Base-by-base conservation (phyloP, 2,113 vertebrate genomes). In the Lontra canadensis region DNA sequence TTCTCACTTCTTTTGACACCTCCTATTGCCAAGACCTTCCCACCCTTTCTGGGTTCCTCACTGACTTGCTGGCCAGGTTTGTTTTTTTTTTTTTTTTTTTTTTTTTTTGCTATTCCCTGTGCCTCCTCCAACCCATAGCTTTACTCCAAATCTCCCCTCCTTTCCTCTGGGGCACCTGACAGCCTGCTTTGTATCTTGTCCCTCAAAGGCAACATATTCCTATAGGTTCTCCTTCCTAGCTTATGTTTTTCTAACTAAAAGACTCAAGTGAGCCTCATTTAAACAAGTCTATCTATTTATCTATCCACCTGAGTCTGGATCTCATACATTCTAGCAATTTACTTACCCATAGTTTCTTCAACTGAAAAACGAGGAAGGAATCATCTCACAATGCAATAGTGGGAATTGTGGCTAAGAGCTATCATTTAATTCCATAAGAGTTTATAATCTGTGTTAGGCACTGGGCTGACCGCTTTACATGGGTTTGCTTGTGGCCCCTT, bases 311-410 rank as follows among this genome's bases (percentile, higher is more conserved):
- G 6, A 34, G 31, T 34, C 63, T 91, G 29, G 69, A 17, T 74
- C 39, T 96, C 63, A 74, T 23, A 92, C 14, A 80, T 80, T 44
- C 39, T 79, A 90, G 63, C 21, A 96, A 91, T 25, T 90, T 76
- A 88, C 57, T 71, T 82, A 31, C 5, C 10, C 26, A 87, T 14
- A 63, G 23, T 89, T 91, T 88, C 59, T 74, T 61, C 79, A 88
- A 52, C 57, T 69, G 34, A 81, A 74, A 88, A 95, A 86, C 69
- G 34, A 79, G 15, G 23, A 88, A 94, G 82, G 69, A 78, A n/a
- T 29, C n/a, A 31, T 95, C 49, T 82, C 39, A 34, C 55, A 73
- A 69, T 14, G 6, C 13, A 44, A 17, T 57, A 47, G 15, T 67
- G 42, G 67, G 42, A 90, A 65, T 39, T 71, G 49, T 63, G 49